phyloP scores from a whole-genome alignment of 2,797 vertebrate genomes.

The Eutrigla gurnardus region DNA sequence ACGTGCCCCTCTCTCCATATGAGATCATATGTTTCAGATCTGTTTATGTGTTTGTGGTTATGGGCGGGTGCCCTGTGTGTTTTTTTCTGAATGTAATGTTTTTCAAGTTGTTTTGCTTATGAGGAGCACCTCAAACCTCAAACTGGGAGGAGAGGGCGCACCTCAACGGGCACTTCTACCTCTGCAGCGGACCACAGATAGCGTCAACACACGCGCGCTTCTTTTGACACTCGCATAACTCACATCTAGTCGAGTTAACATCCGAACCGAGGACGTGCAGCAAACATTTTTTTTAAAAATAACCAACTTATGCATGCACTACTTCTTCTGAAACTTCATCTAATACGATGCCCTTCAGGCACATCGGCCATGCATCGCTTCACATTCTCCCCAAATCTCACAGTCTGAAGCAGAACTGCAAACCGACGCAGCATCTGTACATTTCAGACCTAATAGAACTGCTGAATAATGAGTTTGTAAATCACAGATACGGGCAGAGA shows the following conservation, averaged over 20 bases:
- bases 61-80: slow-evolving; percentile 81
- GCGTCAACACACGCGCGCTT: slow-evolving; percentile 3
- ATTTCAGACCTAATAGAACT: slow-evolving; percentile 20
- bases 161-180: slow-evolving; percentile 56
- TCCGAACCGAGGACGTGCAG: slow-evolving; percentile 15
- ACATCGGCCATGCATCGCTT: slow-evolving; percentile 28
- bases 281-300: slow-evolving; percentile 22
- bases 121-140: slow-evolving; percentile 80
- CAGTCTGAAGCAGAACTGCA: slow-evolving; percentile 14
- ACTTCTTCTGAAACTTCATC: slow-evolving; percentile 46
- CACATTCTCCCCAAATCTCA: slow-evolving; percentile 27
- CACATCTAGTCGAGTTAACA: slow-evolving; percentile 2
- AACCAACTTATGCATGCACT: slow-evolving; percentile 37
- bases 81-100: slow-evolving; percentile 78
- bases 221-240: neutral
- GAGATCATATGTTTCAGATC: slow-evolving; percentile 83
- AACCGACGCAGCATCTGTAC: slow-evolving; percentile 11
- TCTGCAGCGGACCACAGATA: slow-evolving; percentile 12
- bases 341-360: slow-evolving; percentile 31
- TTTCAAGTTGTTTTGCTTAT: slow-evolving; percentile 80
- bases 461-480: slow-evolving; percentile 36
- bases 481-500: slow-evolving; percentile 44
- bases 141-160: slow-evolving; percentile 73
- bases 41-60: slow-evolving; percentile 86
- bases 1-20: slow-evolving; percentile 76